These are phyloP conservation scores for Lymantria dispar DNA, from an alignment of 2,888 invertebrate genomes.

Conservation along the genomic window DNA sequence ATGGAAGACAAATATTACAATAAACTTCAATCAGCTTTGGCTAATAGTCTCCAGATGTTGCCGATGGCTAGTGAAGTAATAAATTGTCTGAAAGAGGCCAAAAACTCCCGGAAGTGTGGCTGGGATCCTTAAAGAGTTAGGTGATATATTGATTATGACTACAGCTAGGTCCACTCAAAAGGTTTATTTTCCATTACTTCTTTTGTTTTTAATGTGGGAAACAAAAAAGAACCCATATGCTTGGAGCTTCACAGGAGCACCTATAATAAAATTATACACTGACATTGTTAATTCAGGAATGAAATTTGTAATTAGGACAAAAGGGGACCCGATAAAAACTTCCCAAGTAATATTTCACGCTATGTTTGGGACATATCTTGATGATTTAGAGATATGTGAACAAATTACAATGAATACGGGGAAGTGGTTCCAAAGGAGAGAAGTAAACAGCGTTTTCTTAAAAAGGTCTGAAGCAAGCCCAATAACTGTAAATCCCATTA, in stretches of 20 bases:
- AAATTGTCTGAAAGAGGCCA: constrained; percentile 16
- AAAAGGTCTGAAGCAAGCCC: too few relatives aligned
- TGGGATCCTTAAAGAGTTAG: constrained; percentile 29
- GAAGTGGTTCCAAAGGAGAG: neutral
- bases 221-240: neutral
- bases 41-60: constrained; percentile 30
- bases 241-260: constrained; percentile 1
- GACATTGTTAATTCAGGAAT: neutral
- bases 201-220: neutral
- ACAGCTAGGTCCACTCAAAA: constrained; percentile 29
- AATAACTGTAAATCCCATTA: too few relatives aligned
- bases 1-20: neutral
- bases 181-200: constrained; percentile 13
- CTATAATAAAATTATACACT: neutral
- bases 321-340: neutral
- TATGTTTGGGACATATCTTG: neutral
- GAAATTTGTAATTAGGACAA: neutral
- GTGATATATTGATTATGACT: constrained; percentile 27
- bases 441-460: neutral
- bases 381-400: neutral
- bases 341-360: neutral
- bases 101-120: constrained; percentile 21
- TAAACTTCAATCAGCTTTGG: constrained; percentile 17
- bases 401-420: neutral
- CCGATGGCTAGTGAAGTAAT: constrained; percentile 27